Conservation (phyloP, 2,888 invertebrate genomes). For the Hirtodrosophila alboralis region DNA sequence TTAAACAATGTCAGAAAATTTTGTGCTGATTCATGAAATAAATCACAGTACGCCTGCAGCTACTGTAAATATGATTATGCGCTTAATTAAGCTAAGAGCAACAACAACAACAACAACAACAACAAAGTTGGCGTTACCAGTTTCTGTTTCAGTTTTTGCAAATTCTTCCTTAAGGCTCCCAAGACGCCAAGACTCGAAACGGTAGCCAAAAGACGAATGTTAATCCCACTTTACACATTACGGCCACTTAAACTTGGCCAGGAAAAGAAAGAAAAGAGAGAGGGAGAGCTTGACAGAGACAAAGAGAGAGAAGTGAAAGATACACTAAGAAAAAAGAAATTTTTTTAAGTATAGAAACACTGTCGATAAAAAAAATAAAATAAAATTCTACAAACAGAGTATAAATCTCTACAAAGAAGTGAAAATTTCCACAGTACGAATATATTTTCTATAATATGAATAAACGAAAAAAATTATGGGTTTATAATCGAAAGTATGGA, state of each 20-base stretch:
- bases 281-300: not conserved
- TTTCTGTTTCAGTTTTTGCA: no score
- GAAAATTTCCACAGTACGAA: no score
- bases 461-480: no score
- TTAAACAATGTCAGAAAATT: slow-evolving; percentile 11
- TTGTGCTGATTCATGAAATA: slow-evolving; percentile 49
- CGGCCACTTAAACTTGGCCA: slow-evolving; percentile 41
- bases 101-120: slow-evolving; percentile 17
- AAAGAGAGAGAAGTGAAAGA: not conserved
- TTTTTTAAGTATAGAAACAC: no score
- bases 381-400: no score
- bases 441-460: no score
- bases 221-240: slow-evolving; percentile 61
- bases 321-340: no score
- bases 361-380: no score
- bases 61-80: slow-evolving; percentile 66
- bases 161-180: no score
- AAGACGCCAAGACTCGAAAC: slow-evolving; percentile 20
- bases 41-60: slow-evolving; percentile 48
- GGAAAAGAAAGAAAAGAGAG: slow-evolving; percentile 2
- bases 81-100: slow-evolving; percentile 60
- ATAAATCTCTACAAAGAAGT: no score
- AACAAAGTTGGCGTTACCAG: slow-evolving; percentile 8
- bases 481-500: no score
- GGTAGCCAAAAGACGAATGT: slow-evolving; percentile 50